phyloP scores from a whole-genome alignment of 2,113 vertebrate species.

The Canis aureus region DNA sequence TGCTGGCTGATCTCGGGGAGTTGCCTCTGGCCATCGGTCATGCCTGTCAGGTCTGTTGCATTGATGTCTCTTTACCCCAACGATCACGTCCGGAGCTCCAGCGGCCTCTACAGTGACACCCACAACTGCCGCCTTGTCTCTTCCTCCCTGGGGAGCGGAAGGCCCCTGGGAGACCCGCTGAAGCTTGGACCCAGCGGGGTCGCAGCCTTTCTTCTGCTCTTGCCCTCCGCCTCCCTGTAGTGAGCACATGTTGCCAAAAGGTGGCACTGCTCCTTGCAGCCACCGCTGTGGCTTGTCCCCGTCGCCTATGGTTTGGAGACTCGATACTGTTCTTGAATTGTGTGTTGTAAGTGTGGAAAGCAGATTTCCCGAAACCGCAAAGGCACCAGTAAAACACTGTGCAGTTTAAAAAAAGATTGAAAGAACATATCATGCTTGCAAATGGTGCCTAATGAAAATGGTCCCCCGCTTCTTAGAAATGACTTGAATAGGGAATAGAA shows the following conservation, averaged over 20 bases:
- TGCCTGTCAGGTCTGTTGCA: not conserved
- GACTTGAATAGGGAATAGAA: slow-evolving; percentile 28
- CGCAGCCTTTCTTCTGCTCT: not conserved
- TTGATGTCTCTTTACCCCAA: not conserved
- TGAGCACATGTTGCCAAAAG: slow-evolving; percentile 74
- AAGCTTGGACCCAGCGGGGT: not conserved
- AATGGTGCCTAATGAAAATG: not conserved
- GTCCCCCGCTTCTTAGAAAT: not conserved
- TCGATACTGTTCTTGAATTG: not conserved
- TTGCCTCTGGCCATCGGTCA: not conserved
- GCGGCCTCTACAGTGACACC: not conserved
- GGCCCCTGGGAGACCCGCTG: not conserved
- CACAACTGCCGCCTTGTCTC: not conserved
- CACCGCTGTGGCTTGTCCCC: not conserved
- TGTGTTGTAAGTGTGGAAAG: not conserved
- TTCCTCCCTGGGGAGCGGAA: not conserved
- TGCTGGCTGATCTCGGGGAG: not conserved
- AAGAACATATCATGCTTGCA: not conserved
- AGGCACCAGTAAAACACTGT: not conserved
- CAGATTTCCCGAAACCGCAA: slow-evolving; percentile 46
- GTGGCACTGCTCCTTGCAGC: slow-evolving; percentile 75
- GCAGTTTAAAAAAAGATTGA: not conserved
- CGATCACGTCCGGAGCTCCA: not conserved
- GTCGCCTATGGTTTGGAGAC: not conserved
- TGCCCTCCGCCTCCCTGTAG: slow-evolving; percentile 15